A percentile compares a stretch with the other conserved stretches of the same genome.
Conservation (phyloP, 2,113 vertebrate species). For the Tamias sibiricus region DNA sequence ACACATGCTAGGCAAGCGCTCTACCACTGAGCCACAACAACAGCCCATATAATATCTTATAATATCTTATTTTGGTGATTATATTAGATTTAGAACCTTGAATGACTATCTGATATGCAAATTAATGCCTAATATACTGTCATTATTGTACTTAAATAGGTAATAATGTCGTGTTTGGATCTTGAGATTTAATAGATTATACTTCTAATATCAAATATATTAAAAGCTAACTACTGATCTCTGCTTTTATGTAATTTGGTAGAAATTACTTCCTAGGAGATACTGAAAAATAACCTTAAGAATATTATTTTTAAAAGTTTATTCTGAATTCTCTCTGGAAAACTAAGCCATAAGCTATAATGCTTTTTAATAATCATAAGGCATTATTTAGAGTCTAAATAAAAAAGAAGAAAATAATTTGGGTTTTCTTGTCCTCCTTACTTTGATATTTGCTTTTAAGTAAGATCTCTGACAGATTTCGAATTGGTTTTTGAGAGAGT, state of each 20-base stretch:
- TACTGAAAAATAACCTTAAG: background rate
- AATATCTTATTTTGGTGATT: conserved; percentile 30
- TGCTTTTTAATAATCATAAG: conserved; percentile 42
- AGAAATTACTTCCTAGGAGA: conserved; percentile 42
- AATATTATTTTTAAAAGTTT: background rate
- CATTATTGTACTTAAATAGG: background rate
- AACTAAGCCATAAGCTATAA: background rate
- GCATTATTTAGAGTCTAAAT: background rate
- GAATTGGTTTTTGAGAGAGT: conserved; percentile 29
- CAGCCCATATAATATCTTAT: background rate
- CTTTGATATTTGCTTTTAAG: background rate
- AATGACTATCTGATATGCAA: background rate
- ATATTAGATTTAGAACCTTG: conserved; percentile 26
- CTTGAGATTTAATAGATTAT: conserved; percentile 49
- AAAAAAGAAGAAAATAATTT: background rate
- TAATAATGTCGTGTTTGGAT: background rate
- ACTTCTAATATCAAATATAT: conserved; percentile 40
- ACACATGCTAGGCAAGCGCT: too few species aligned
- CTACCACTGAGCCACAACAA: too few species aligned
- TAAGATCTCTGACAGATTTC: conserved; percentile 20
- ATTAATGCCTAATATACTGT: background rate
- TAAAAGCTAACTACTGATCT: conserved; percentile 44
- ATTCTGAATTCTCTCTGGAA: conserved; percentile 4
- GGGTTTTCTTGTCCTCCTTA: background rate
- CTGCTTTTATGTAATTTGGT: conserved; percentile 36